Evolutionary conservation across 30 jellyfish, hydroid and myxozoan genomes (phyloP).

Genomic region (Cassiopea xamachana): DNA sequence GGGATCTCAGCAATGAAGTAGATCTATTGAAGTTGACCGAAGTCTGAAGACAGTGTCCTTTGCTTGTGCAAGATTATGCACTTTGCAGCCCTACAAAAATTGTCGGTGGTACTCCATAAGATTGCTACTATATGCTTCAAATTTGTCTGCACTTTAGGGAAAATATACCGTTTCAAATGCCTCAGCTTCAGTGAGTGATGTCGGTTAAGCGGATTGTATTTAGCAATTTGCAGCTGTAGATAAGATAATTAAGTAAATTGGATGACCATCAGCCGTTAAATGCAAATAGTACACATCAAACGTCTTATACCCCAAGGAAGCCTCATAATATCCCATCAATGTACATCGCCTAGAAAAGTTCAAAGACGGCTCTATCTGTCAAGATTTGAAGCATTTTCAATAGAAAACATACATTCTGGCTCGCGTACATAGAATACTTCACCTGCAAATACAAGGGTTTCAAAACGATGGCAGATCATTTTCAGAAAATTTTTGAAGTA

Average conservation of each 20-base stretch:
- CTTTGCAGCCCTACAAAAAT: too few relatives aligned
- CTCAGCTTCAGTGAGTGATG: neutral
- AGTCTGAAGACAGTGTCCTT: too few relatives aligned
- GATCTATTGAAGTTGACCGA: too few relatives aligned
- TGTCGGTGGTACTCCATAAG: too few relatives aligned
- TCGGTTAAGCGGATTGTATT: slow-evolving; percentile 12
- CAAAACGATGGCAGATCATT: neutral
- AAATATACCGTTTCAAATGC: neutral
- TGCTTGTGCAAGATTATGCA: too few relatives aligned
- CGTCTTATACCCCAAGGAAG: slow-evolving; percentile 13
- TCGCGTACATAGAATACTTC: neutral
- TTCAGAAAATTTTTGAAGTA: neutral
- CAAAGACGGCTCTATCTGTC: slow-evolving; percentile 6
- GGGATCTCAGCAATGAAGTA: too few relatives aligned
- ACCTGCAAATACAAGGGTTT: neutral
- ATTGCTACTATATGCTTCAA: too few relatives aligned
- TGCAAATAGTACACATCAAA: slow-evolving; percentile 21
- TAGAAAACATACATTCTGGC: neutral
- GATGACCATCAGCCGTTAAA: slow-evolving; percentile 8
- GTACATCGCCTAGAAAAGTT: neutral
- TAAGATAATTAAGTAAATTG: slow-evolving; percentile 22
- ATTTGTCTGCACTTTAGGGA: neutral
- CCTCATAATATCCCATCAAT: neutral
- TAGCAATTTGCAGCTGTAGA: slow-evolving; percentile 29
- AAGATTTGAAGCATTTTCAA: slow-evolving; percentile 3